Conservation (phyloP, 2,888 invertebrate species). For the Acanthosoma haemorrhoidale region DNA sequence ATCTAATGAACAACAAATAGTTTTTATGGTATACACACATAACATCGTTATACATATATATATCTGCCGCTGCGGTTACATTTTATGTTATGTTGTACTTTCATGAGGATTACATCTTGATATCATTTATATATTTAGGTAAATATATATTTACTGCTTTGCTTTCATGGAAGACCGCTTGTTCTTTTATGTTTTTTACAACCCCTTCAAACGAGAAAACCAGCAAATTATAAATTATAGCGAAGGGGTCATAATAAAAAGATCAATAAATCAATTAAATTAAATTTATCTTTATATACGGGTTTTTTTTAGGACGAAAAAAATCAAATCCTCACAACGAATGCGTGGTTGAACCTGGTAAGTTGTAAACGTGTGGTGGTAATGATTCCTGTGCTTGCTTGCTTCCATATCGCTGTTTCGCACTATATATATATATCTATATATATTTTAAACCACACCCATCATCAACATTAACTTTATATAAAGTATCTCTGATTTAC, state of each 20-base stretch:
- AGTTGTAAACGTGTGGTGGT: slow-evolving; percentile 43
- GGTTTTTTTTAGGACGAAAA: slow-evolving; percentile 92
- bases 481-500: background rate
- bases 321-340: slow-evolving; percentile 62
- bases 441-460: background rate
- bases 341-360: slow-evolving; percentile 58
- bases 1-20: background rate
- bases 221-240: background rate
- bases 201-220: slow-evolving; percentile 4
- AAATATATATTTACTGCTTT: background rate
- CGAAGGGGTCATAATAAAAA: slow-evolving; percentile 1
- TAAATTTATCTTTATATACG: slow-evolving; percentile 14
- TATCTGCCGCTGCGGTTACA: background rate
- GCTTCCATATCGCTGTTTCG: slow-evolving; percentile 1
- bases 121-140: too few relatives aligned
- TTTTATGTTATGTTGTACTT: too few relatives aligned
- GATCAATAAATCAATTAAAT: background rate
- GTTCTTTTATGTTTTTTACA: background rate
- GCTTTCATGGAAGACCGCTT: background rate
- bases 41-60: background rate
- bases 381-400: slow-evolving; percentile 11
- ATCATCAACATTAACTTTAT: background rate
- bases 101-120: too few relatives aligned
- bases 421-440: background rate
- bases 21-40: background rate